Percentiles rank a stretch among this genome's conserved stretches.
Conservation (phyloP, 2,888 invertebrate species). For the Callimorpha dominula region DNA sequence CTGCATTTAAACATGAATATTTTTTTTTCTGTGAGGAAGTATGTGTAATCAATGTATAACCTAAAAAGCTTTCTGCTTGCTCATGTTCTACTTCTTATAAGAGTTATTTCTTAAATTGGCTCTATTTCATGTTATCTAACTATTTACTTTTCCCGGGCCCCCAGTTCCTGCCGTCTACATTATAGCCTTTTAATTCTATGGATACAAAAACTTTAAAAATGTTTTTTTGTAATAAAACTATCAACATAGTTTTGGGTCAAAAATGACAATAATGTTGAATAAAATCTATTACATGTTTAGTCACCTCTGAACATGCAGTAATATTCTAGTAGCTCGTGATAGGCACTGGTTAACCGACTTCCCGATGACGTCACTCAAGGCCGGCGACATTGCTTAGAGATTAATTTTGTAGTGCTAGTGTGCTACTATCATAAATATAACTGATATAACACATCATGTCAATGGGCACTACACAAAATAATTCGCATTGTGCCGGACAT, state of each 20-base stretch:
- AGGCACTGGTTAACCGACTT: conserved; percentile 64
- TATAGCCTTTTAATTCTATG: not conserved
- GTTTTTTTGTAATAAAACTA: not conserved
- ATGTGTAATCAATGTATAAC: not conserved
- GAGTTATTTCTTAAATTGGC: not conserved
- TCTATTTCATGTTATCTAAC: not conserved
- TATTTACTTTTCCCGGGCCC: not conserved
- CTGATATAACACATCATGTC: conserved; percentile 44
- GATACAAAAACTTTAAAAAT: not conserved
- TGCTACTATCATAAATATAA: too few species aligned
- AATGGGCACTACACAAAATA: conserved; percentile 37
- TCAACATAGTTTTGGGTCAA: not conserved
- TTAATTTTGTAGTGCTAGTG: conserved; percentile 42
- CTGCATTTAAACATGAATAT: not conserved
- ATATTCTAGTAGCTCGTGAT: conserved; percentile 60
- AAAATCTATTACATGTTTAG: not conserved
- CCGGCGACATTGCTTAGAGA: conserved; percentile 60
- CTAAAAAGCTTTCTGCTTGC: not conserved
- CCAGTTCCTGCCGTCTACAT: not conserved
- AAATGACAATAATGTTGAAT: not conserved
- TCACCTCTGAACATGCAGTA: conserved; percentile 27
- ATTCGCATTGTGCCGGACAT: conserved; percentile 27
- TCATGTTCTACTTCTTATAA: not conserved
- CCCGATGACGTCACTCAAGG: conserved; percentile 70
- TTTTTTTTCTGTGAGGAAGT: too few species aligned